Evolutionary conservation across 2,888 invertebrate genomes (phyloP).

Genomic region (Epistrophe eligans): DNA sequence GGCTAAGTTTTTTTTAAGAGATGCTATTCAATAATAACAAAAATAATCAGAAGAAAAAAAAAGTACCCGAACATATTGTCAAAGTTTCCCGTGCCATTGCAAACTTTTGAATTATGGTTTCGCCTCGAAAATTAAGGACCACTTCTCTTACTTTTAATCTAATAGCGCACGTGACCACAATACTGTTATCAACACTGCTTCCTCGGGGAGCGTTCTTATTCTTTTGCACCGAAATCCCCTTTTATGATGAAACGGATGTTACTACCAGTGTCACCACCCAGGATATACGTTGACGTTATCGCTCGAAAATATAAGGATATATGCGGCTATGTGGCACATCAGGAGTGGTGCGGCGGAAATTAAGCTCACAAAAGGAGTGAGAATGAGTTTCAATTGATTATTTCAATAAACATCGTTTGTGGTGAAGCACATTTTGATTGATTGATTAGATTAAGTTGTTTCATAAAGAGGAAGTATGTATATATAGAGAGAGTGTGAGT

Average conservation of each 20-base stretch:
- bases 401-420: conserved; percentile 75
- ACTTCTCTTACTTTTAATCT: conserved; percentile 74
- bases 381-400: conserved; percentile 73
- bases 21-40: conserved; percentile 41
- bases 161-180: conserved; percentile 73
- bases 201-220: conserved; percentile 53
- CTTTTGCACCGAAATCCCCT: conserved; percentile 28
- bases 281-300: conserved; percentile 66
- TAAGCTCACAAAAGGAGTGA: conserved; percentile 68
- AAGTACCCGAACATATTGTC: conserved; percentile 62
- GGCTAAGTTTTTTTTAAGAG: conserved; percentile 41
- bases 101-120: conserved; percentile 74
- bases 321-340: conserved; percentile 27
- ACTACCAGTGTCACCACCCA: conserved; percentile 50
- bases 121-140: conserved; percentile 74
- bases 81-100: conserved; percentile 50
- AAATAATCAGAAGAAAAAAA: conserved; percentile 24
- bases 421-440: conserved; percentile 74
- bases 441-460: conserved; percentile 71
- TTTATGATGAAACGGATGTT: conserved; percentile 56
- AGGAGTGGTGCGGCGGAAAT: conserved; percentile 60
- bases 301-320: conserved; percentile 45
- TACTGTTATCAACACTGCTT: conserved; percentile 65
- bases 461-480: neutral
- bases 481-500: neutral